phyloP scores from a whole-genome alignment of 2,888 invertebrate species.

The Hypercompe scribonia region DNA sequence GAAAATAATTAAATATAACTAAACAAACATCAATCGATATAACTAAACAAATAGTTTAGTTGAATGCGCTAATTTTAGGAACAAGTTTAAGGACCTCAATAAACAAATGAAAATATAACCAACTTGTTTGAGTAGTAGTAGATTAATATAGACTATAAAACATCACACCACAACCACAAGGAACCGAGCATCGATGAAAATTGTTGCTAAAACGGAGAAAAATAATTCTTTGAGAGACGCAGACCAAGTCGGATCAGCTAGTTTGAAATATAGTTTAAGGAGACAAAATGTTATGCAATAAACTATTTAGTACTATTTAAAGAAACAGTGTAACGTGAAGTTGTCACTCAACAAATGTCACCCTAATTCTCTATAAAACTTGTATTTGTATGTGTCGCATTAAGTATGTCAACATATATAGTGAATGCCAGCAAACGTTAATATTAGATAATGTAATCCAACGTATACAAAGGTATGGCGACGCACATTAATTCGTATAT shows the following conservation, averaged over 20 bases:
- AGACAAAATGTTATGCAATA: neutral
- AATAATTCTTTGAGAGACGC: too few species aligned
- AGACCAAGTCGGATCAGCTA: neutral
- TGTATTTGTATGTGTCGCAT: neutral
- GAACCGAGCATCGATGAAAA: neutral
- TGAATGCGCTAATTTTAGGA: too few species aligned
- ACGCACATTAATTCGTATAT: slow-evolving; percentile 2
- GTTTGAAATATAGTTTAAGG: neutral
- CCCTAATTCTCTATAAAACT: neutral
- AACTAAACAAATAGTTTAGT: too few species aligned
- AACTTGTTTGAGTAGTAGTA: too few species aligned
- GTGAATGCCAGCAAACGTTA: neutral
- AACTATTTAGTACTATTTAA: neutral
- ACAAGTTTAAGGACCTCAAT: too few species aligned
- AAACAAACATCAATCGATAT: too few species aligned
- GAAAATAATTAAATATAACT: too few species aligned
- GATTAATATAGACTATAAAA: too few species aligned
- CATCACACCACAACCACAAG: too few species aligned
- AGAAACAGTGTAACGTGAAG: neutral
- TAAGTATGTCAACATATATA: neutral
- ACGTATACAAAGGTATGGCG: neutral
- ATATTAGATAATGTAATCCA: slow-evolving; percentile 4
- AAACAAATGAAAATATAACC: too few species aligned
- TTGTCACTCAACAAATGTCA: neutral
- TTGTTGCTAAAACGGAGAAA: too few species aligned